Base-by-base conservation (phyloP, 2,888 invertebrate genomes). In the Rotaria magnacalcarata region DNA sequence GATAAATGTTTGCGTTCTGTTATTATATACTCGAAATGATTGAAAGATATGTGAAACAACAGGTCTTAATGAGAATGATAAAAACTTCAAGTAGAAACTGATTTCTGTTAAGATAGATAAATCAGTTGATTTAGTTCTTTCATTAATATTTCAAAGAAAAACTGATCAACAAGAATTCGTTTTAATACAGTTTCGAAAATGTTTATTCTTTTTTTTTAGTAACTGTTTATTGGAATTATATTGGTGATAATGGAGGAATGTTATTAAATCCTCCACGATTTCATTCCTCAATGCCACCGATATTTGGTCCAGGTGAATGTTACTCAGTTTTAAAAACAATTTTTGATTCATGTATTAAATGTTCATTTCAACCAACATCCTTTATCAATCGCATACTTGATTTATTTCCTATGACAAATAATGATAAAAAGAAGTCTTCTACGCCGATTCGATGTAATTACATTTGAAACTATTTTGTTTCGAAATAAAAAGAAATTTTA, bases 291-390 rank as follows among this genome's bases (percentile, higher is more conserved):
- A 47, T 80, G 47, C 93, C 93, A 2, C 89, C 90, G 21, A 92
- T 92, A 88, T 93, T 93, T 89, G 93, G 93, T 1, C 93, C 92
- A 47, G 93, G 92, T 43, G 89, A 92, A 43, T 90, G 93, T 80
- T 90, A 91, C 88, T 90, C 91, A 86, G 92, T 93, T 16, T 90
- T 93, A 74, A 91, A 92, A 87, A 93, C 93, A 87, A 91, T 92
- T 27, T 92, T 93, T 34, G 93, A 93, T 89, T 91, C 92, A 11
- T 92, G 93, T 88, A 91, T 93, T 54, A 93, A 93, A 89, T 92
- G 92, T 87, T 93, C 93, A 3, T 89, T 91, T 88, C 92, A 92
- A 88, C 92, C 93, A 87, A 91, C 92, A 87, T 91, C 92, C 86
- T 92, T 93, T 88, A 92, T 93, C 88, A 91, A 91, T 88, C 89